These are phyloP conservation scores for Phrynocephalus versicolor DNA, from an alignment of 2,113 vertebrate genomes.

Conservation along the genomic window DNA sequence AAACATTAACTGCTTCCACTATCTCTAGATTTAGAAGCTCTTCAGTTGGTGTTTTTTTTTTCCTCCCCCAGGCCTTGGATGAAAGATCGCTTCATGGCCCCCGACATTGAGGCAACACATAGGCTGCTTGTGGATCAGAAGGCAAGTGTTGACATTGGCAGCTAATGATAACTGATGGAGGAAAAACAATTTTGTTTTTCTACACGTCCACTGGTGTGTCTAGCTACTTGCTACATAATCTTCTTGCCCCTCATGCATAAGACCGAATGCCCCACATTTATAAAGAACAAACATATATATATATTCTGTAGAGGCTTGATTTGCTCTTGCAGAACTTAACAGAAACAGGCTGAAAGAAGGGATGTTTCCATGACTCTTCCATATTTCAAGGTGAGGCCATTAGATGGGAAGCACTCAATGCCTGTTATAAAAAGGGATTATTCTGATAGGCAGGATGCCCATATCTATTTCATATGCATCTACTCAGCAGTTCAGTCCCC, in stretches of 20 bases:
- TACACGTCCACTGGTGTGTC: neutral
- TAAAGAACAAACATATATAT: neutral
- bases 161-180: accelerated
- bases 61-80: constrained; percentile 98
- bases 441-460: neutral
- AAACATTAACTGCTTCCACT: neutral
- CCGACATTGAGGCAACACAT: constrained; percentile 92
- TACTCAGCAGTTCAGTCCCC: neutral
- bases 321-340: neutral
- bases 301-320: neutral
- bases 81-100: constrained; percentile 97
- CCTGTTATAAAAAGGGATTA: neutral
- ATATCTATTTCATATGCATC: neutral
- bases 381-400: neutral
- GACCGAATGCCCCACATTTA: neutral
- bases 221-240: accelerated
- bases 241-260: neutral
- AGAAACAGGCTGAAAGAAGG: neutral
- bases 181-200: accelerated
- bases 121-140: constrained; percentile 90
- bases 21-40: neutral
- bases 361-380: neutral
- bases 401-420: neutral
- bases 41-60: neutral
- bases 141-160: constrained; percentile 69